Conservation (phyloP, 2,113 vertebrate species). For the Electrona antarctica region DNA sequence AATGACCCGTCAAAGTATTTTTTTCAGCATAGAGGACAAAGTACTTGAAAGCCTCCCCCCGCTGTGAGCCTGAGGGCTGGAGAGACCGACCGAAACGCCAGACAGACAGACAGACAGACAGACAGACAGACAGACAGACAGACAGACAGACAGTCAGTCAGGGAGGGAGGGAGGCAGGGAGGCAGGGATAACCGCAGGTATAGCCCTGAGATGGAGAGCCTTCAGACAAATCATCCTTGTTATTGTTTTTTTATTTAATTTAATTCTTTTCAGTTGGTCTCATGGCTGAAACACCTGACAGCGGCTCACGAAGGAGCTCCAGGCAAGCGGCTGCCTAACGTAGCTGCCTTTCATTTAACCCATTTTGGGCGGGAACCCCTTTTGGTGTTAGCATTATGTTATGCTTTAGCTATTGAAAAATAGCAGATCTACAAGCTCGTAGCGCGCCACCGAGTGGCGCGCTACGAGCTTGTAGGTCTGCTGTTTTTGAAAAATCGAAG, state of each 20-base stretch:
- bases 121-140: slow-evolving; percentile 3
- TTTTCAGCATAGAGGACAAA: slow-evolving; percentile 59
- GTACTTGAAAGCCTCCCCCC: slow-evolving; percentile 61
- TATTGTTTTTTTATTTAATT: slow-evolving; percentile 8
- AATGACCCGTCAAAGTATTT: slow-evolving; percentile 63
- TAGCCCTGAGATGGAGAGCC: slow-evolving; percentile 66
- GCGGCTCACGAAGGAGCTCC: too few species aligned
- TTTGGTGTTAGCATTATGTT: too few species aligned
- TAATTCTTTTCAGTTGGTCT: too few species aligned
- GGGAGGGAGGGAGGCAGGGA: slow-evolving; percentile 2
- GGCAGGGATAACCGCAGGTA: slow-evolving; percentile 61
- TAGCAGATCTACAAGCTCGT: too few species aligned
- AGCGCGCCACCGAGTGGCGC: too few species aligned
- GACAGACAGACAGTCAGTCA: neutral
- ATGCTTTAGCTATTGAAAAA: too few species aligned
- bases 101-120: neutral
- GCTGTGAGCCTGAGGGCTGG: slow-evolving; percentile 62
- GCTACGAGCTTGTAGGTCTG: too few species aligned
- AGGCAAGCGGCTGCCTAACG: too few species aligned
- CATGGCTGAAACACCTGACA: too few species aligned
- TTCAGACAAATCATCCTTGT: slow-evolving; percentile 53
- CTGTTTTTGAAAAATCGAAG: too few species aligned
- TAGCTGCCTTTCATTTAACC: too few species aligned
- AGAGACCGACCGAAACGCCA: neutral
- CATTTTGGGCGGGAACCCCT: too few species aligned